A percentile compares a stretch with the other conserved stretches of the same genome.
These are phyloP conservation scores for Lepidothrix coronata DNA, from an alignment of 2,113 vertebrate species.

Conservation along the genomic window DNA sequence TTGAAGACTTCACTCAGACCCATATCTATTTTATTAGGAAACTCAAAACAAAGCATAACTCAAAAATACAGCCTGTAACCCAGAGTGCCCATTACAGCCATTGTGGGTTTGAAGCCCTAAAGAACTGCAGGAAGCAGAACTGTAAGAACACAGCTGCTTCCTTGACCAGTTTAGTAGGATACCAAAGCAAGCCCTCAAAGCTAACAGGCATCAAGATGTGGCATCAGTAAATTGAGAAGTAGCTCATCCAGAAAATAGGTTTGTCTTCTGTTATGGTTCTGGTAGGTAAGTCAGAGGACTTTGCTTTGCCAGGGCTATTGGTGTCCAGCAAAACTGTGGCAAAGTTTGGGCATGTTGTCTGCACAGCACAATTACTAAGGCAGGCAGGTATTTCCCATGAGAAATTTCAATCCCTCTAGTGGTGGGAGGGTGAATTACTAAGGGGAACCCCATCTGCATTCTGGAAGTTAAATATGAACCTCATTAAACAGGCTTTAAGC, in stretches of 20 bases:
- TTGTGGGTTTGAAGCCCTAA: neutral
- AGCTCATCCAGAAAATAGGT: neutral
- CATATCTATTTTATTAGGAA: neutral
- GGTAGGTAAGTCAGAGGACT: fast-evolving
- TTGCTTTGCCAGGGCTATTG: neutral
- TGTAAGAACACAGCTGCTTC: neutral
- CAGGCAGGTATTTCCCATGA: neutral
- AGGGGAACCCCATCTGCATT: neutral
- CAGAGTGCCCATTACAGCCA: neutral
- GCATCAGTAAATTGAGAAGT: neutral
- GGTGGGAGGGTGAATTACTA: neutral
- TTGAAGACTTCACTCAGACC: neutral
- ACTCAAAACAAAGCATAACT: fast-evolving
- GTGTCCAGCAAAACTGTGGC: neutral
- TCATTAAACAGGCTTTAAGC: neutral
- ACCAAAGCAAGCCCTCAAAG: neutral
- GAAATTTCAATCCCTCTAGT: neutral
- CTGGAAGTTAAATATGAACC: neutral
- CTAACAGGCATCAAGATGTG: neutral
- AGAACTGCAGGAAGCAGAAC: neutral
- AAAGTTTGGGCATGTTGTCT: fast-evolving
- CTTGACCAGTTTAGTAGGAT: neutral
- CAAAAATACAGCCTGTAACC: neutral
- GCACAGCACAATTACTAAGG: fast-evolving
- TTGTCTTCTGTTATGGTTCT: neutral